A percentile compares a stretch with the other conserved stretches of the same genome.
Evolutionary conservation across 2,888 invertebrate species (phyloP).

Genomic region (Pyralis farinalis): DNA sequence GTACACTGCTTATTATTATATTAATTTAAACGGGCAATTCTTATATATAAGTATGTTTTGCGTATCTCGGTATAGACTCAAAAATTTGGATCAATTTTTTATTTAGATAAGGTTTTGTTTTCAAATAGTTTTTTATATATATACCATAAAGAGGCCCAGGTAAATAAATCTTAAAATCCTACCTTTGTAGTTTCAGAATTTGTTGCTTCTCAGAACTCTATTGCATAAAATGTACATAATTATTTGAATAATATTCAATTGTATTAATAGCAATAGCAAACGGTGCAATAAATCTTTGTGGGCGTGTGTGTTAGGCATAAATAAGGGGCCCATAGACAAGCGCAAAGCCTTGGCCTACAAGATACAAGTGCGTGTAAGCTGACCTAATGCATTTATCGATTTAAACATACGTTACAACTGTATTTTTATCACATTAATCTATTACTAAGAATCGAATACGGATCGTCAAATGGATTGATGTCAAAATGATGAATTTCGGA

Average conservation of each 20-base stretch:
- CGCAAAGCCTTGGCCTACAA: conserved; percentile 7
- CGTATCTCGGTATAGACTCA: no score
- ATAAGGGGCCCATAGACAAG: conserved; percentile 4
- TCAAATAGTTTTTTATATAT: no score
- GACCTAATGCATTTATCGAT: conserved; percentile 4
- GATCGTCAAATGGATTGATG: no score
- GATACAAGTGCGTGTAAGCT: conserved; percentile 7
- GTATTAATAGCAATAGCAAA: conserved; percentile 8
- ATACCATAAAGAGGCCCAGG: no score
- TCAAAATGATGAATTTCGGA: no score
- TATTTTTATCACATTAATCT: conserved; percentile 15
- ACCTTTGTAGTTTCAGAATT: neutral
- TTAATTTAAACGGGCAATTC: no score
- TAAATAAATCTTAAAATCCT: no score
- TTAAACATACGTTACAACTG: conserved; percentile 18
- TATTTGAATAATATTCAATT: conserved; percentile 12
- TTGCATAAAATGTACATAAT: conserved; percentile 2
- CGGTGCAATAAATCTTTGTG: conserved; percentile 55
- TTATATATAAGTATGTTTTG: no score
- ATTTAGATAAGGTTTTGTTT: no score
- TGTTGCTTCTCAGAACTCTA: conserved; percentile 2
- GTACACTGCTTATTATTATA: no score
- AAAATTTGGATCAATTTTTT: no score
- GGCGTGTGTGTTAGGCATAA: conserved; percentile 32
- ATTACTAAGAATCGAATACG: conserved; percentile 31